These are phyloP conservation scores for Numenius phaeopus DNA, from an alignment of 2,797 vertebrate genomes.

Conservation along the genomic window DNA sequence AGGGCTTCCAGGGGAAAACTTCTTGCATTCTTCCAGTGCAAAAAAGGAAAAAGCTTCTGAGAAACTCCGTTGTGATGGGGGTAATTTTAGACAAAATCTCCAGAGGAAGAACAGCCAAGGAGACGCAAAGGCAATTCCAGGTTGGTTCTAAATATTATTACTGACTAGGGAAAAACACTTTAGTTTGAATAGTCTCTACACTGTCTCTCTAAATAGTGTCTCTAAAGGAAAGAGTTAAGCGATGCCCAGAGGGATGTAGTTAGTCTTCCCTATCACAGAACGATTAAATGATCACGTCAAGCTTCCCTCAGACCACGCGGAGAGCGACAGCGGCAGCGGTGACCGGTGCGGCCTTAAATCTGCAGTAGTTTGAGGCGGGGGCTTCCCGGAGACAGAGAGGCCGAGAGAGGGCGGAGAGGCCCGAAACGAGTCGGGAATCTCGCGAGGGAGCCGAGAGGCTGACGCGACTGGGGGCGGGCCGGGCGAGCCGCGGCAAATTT, in stretches of 20 bases:
- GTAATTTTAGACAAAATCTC: not conserved
- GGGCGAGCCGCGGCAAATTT: too few relatives aligned
- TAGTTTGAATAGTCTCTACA: not conserved
- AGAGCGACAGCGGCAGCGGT: too few relatives aligned
- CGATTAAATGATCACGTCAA: not conserved
- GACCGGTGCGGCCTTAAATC: too few relatives aligned
- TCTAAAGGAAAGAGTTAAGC: not conserved
- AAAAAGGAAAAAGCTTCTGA: not conserved
- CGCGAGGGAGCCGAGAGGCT: too few relatives aligned
- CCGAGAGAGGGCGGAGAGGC: too few relatives aligned
- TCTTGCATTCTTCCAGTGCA: not conserved
- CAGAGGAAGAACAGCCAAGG: not conserved
- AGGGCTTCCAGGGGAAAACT: not conserved
- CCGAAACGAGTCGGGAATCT: too few relatives aligned
- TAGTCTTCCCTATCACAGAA: not conserved
- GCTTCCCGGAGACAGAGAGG: too few relatives aligned
- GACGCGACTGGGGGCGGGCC: too few relatives aligned
- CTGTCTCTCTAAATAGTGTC: not conserved
- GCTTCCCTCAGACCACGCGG: too few relatives aligned
- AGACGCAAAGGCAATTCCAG: not conserved
- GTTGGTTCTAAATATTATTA: not conserved
- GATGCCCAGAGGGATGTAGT: not conserved
- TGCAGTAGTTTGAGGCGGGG: too few relatives aligned
- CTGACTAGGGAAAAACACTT: not conserved
- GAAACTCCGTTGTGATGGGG: not conserved